A percentile compares a stretch with the other conserved stretches of the same genome.
Conservation (phyloP, 2,888 invertebrate species). For the Ochlodes sylvanus region DNA sequence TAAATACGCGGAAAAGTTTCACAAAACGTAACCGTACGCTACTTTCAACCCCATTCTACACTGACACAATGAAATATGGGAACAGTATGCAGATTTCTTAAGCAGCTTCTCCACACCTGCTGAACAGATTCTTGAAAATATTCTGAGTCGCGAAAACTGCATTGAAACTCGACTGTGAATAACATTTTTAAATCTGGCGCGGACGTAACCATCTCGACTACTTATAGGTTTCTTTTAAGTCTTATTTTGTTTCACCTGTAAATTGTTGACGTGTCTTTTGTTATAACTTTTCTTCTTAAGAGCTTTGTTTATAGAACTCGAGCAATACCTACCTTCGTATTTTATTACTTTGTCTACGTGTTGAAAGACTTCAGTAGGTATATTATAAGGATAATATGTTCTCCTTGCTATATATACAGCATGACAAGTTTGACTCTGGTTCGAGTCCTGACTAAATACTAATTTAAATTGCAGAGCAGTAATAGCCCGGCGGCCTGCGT, state of each 20-base stretch:
- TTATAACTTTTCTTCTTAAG: neutral
- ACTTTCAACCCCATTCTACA: conserved; percentile 19
- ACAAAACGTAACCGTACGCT: conserved; percentile 12
- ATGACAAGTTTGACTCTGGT: no score
- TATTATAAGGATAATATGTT: no score
- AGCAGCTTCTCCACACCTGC: conserved; percentile 21
- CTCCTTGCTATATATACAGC: no score
- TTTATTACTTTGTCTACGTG: no score
- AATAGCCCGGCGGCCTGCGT: no score
- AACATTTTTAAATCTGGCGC: conserved; percentile 18
- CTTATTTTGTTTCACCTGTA: no score
- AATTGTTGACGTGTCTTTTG: neutral
- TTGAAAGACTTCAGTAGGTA: no score
- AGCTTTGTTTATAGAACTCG: no score
- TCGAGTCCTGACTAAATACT: no score
- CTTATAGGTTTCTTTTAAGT: neutral
- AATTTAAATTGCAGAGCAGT: no score
- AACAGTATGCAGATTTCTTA: conserved; percentile 30
- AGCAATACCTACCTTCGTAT: no score
- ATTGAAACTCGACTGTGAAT: conserved; percentile 21
- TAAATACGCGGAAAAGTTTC: conserved; percentile 13
- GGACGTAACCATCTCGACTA: neutral
- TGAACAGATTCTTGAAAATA: conserved; percentile 15
- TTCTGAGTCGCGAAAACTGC: conserved; percentile 10
- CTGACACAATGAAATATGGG: conserved; percentile 29